phyloP scores from a whole-genome alignment of 2,797 vertebrate species.

The Mormyrus hasselquistii region DNA sequence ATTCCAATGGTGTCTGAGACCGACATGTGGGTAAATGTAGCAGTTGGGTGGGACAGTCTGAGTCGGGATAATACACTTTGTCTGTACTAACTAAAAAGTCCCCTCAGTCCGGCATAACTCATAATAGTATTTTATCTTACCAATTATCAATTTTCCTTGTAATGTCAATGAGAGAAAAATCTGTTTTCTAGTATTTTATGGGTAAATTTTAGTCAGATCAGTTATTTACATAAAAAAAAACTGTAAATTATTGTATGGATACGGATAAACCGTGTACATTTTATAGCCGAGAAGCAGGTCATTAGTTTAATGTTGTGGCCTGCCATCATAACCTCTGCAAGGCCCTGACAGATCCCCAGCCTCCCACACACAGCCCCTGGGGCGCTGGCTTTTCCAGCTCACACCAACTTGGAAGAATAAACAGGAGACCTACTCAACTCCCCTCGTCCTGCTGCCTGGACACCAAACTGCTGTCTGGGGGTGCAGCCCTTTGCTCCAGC shows the following conservation, averaged over 20 bases:
- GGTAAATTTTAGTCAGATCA: not conserved
- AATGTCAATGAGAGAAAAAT: not conserved
- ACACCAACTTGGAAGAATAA: constrained; percentile 1
- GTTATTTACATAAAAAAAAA: not conserved
- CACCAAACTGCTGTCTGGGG: not conserved
- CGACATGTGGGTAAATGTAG: not conserved
- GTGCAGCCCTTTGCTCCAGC: not conserved
- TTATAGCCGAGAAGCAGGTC: constrained; percentile 7
- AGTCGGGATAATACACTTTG: not conserved
- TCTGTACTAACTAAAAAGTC: not conserved
- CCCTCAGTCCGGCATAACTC: not conserved
- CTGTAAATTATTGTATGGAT: not conserved
- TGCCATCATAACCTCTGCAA: not conserved
- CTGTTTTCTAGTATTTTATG: not conserved
- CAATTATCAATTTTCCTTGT: not conserved
- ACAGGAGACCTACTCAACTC: not conserved
- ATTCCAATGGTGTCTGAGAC: not conserved
- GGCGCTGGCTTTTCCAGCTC: not conserved
- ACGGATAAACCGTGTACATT: not conserved
- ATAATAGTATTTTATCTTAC: not conserved
- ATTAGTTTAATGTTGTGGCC: constrained; percentile 18
- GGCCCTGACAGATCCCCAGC: not conserved
- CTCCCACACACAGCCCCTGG: not conserved
- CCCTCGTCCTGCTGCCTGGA: not conserved
- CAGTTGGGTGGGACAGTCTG: not conserved